Percentiles rank a stretch among this genome's conserved stretches.
Conservation (phyloP, 53 echinoderm and acorn worm species). For the Luidia sarsii region DNA sequence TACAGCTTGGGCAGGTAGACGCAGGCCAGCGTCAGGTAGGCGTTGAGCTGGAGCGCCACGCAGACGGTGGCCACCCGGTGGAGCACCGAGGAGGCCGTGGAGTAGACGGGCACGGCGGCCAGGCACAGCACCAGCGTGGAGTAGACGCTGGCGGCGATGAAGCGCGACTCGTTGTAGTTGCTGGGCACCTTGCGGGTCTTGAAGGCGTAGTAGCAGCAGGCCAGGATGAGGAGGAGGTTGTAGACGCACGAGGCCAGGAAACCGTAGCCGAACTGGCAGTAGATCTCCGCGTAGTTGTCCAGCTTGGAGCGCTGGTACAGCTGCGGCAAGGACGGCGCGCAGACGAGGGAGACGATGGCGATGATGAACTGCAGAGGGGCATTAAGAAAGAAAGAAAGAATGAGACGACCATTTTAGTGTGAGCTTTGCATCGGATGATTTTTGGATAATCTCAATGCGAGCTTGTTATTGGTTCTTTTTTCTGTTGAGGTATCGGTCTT, state of each 20-base stretch:
- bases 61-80: slow-evolving; percentile 46
- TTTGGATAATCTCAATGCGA: too few relatives aligned
- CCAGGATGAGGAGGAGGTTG: slow-evolving; percentile 50
- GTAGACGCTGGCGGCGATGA: slow-evolving; percentile 55
- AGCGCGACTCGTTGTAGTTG: slow-evolving; percentile 54
- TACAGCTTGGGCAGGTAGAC: slow-evolving; percentile 58
- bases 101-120: slow-evolving; percentile 52
- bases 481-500: too few relatives aligned
- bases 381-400: too few relatives aligned
- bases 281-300: slow-evolving; percentile 29
- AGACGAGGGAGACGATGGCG: slow-evolving; percentile 22
- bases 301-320: slow-evolving; percentile 20
- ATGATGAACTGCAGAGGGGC: not conserved
- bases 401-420: too few relatives aligned
- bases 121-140: slow-evolving; percentile 52
- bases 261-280: slow-evolving; percentile 24
- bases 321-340: slow-evolving; percentile 16
- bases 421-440: too few relatives aligned
- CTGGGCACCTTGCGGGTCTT: slow-evolving; percentile 51
- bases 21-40: slow-evolving; percentile 56
- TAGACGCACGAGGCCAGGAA: slow-evolving; percentile 43
- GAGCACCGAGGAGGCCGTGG: slow-evolving; percentile 29
- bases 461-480: not conserved
- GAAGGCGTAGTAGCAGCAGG: slow-evolving; percentile 50
- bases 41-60: slow-evolving; percentile 45